Conservation (phyloP, 2,113 vertebrate genomes). For the Serilophus lunatus region DNA sequence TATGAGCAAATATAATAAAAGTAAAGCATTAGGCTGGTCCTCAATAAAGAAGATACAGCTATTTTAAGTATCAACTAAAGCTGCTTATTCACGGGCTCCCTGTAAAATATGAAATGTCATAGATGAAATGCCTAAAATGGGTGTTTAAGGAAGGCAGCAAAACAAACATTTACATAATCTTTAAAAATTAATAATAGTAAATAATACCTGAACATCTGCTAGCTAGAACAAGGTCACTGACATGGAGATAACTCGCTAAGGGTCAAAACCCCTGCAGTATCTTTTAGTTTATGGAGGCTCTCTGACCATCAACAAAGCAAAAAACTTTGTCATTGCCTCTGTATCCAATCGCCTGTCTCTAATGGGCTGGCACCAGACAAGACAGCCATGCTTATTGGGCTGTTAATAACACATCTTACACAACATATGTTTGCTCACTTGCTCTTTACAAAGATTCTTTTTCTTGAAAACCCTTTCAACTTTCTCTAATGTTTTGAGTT, state of each 20-base stretch:
- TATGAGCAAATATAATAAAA: constrained; percentile 24
- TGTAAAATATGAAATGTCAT: constrained; percentile 43
- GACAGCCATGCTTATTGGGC: neutral
- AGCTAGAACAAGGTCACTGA: constrained; percentile 42
- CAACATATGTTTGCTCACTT: neutral
- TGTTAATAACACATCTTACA: constrained; percentile 27
- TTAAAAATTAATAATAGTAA: constrained; percentile 64
- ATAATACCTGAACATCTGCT: constrained; percentile 70
- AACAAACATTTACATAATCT: constrained; percentile 65
- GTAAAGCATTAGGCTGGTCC: constrained; percentile 12
- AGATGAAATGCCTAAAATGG: constrained; percentile 56
- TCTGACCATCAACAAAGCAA: neutral
- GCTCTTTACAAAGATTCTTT: neutral
- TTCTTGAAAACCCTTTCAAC: neutral
- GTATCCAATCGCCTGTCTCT: neutral
- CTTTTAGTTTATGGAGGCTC: neutral
- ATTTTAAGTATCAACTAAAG: constrained; percentile 70
- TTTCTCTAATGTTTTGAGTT: neutral
- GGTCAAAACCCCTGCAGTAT: neutral
- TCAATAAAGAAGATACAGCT: constrained; percentile 57
- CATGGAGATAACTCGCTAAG: constrained; percentile 27
- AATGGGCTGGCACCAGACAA: constrained; percentile 2
- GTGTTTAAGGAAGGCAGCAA: constrained; percentile 37
- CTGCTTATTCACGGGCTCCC: constrained; percentile 66
- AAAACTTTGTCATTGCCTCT: neutral